Evolutionary conservation across 1,140 invertebrate species (phyloP).

Genomic region (Habropoda laboriosa): DNA sequence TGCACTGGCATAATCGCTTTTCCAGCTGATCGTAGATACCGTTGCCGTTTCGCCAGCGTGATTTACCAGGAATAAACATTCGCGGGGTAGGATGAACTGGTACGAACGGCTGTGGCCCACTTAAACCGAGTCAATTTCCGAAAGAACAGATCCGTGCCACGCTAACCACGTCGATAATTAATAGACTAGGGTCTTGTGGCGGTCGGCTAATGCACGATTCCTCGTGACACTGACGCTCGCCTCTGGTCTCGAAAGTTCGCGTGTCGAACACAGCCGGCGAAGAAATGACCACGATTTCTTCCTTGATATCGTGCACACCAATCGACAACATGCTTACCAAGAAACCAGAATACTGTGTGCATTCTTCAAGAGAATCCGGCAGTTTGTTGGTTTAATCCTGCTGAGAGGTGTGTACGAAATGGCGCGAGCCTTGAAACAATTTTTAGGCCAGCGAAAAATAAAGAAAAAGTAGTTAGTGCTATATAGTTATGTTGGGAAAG

Average conservation of each 20-base stretch:
- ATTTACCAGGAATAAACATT: slow-evolving; percentile 24
- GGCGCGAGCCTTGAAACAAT: not conserved
- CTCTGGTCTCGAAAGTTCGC: not conserved
- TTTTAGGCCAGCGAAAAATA: not conserved
- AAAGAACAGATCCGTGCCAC: slow-evolving; percentile 11
- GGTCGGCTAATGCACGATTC: slow-evolving; percentile 29
- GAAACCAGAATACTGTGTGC: no score
- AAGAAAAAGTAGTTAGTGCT: no score
- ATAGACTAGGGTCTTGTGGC: slow-evolving; percentile 37
- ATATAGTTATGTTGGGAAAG: no score
- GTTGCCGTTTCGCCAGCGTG: not conserved
- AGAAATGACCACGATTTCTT: not conserved
- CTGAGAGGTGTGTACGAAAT: not conserved
- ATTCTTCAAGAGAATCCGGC: not conserved
- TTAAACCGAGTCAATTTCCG: slow-evolving; percentile 31
- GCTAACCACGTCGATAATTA: slow-evolving; percentile 38
- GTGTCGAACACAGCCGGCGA: not conserved
- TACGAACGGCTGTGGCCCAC: slow-evolving; percentile 13
- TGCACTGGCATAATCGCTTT: slow-evolving; percentile 7
- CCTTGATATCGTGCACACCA: not conserved
- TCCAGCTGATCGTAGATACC: slow-evolving; percentile 15
- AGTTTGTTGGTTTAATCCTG: not conserved
- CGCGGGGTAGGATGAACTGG: not conserved
- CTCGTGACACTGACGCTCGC: not conserved
- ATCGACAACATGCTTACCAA: not conserved